phyloP scores from a whole-genome alignment of 2,797 vertebrate genomes.

The Carapus acus region DNA sequence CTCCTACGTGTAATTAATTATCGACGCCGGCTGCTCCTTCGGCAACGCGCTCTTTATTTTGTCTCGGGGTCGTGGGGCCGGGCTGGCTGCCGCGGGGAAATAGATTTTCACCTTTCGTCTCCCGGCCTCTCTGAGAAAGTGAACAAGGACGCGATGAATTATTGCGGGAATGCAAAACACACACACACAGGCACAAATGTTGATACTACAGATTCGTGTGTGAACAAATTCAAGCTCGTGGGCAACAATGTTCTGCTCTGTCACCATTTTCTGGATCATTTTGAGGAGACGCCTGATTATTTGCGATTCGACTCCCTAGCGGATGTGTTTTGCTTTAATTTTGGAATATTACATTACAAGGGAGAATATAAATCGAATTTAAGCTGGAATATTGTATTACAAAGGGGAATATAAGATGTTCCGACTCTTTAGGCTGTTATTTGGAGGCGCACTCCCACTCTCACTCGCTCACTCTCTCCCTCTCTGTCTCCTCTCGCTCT shows the following conservation, averaged over 20 bases:
- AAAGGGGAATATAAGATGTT: no score
- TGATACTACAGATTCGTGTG: conserved; percentile 22
- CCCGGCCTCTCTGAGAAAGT: no score
- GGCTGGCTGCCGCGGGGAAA: conserved; percentile 4
- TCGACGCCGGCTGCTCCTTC: conserved; percentile 10
- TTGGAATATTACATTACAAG: no score
- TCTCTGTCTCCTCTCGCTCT: no score
- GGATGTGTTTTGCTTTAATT: conserved; percentile 3
- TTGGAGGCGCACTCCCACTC: no score
- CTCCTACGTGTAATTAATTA: conserved; percentile 27
- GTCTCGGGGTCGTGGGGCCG: conserved; percentile 6
- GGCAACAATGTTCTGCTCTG: conserved; percentile 15
- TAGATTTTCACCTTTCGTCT: conserved; percentile 28
- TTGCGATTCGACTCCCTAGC: conserved; percentile 4
- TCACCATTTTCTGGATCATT: conserved; percentile 14
- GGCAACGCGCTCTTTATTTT: neutral
- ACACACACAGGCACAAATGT: conserved; percentile 4
- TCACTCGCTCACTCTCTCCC: no score
- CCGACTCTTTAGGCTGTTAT: no score
- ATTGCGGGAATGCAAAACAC: neutral
- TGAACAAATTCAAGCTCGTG: conserved; percentile 22
- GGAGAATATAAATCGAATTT: no score
- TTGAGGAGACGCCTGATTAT: conserved; percentile 11
- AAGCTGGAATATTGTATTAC: no score
- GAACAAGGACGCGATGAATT: conserved; percentile 10